Evolutionary conservation across 2,113 vertebrate species (phyloP), one percentile per base, ranked within the genome.

Genomic region (Clarias gariepinus): DNA sequence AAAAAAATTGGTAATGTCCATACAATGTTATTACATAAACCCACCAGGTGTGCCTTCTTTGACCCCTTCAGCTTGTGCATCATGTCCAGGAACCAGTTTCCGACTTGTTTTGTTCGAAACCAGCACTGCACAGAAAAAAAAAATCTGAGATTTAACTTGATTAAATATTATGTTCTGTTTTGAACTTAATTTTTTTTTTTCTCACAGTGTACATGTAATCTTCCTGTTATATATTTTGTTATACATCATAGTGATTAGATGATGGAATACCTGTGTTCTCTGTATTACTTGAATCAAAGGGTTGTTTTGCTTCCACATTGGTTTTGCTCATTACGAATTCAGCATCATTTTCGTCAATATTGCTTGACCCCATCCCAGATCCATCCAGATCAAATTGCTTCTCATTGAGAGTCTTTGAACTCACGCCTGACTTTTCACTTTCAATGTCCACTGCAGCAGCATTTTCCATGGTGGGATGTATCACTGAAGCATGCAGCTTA

Each of bases 41-140:
- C 87, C 53, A 89, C 90, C 71, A 36, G 88, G 88, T 41, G 84
- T 83, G 69, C 86, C 69, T 2, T 74, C 25, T n/a, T 69, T 25
- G 2, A 13, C 30, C 9, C 1, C 36, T 18, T 58, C 1, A 76
- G 77, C 7, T 57, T 63, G 0, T n/a, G 21, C 21, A n/a, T 21
- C 23, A 12, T 25, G 6, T 3, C 0, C 30, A 21, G n/a, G n/a
- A 4, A 10, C 6, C 23, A 23, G 19, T 4, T 3, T 1, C 0
- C 0, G 53, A 13, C 0, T 0, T 12, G 21, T 1, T 25, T 47
- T 41, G 19, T 11, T 3, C 6, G 2, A 13, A n/a, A 1, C 5
- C 52, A n/a, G 13, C 21, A 11, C 86, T 87, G 69, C 21, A 68
- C 4, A 82, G 60, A 76, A 8, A 58, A 63, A 60, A 19, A 8